These are phyloP conservation scores for Chrysotoxum bicinctum DNA, from an alignment of 2,888 invertebrate genomes.

Conservation along the genomic window DNA sequence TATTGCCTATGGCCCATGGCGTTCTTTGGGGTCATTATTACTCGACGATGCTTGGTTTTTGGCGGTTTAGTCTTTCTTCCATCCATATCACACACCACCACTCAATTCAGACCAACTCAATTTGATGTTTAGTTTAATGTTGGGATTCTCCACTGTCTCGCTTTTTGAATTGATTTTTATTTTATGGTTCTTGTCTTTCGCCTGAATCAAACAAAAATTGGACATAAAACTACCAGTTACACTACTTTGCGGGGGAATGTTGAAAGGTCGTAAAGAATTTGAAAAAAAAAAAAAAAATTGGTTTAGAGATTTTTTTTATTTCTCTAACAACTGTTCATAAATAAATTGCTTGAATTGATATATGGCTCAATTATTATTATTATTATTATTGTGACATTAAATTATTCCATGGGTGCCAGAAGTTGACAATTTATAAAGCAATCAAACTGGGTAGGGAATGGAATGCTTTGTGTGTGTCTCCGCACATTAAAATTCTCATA, in stretches of 20 bases:
- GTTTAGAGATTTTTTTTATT: constrained; percentile 2
- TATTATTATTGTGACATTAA: background rate
- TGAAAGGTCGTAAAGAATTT: background rate
- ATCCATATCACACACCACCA: too few species aligned
- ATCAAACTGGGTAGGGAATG: constrained; percentile 23
- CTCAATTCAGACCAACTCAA: background rate
- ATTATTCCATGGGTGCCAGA: constrained; percentile 36
- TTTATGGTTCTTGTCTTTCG: constrained; percentile 46
- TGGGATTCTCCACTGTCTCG: background rate
- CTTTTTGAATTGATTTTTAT: constrained; percentile 36
- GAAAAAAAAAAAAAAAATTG: background rate
- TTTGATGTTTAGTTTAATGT: background rate
- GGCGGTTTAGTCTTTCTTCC: constrained; percentile 25
- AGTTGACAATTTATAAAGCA: constrained; percentile 45
- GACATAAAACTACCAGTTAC: background rate
- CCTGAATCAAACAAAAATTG: constrained; percentile 1
- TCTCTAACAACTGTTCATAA: constrained; percentile 20
- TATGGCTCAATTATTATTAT: constrained; percentile 34
- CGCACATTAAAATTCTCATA: constrained; percentile 21
- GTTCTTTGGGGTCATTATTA: constrained; percentile 15
- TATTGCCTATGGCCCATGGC: background rate
- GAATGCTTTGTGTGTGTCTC: constrained; percentile 1
- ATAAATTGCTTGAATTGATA: constrained; percentile 32
- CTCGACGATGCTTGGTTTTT: constrained; percentile 4
- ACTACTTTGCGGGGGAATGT: background rate